Evolutionary conservation across 2,113 vertebrate genomes (phyloP), one percentile per base, ranked within the genome.

Genomic region (Carassius carassius): DNA sequence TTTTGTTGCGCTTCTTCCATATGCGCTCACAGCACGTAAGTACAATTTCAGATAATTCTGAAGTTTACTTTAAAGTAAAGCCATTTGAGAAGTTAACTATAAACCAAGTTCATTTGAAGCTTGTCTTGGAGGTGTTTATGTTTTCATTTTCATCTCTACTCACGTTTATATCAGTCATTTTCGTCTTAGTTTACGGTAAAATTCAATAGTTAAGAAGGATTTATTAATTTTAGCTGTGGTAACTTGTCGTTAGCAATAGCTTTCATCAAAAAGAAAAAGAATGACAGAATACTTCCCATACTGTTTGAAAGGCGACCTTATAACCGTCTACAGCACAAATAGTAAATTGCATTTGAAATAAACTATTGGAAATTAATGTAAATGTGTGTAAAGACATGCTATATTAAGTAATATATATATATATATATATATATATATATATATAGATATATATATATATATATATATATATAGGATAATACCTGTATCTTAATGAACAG

Each of bases 21-120:
- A 83, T 35, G 90, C 81, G 88, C 73, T 90, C 23, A 37, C 90
- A 86, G 87, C 89, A 58, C 88, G 94, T 95, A 90, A 94, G 94
- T 93, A 92, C 72, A 37, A 77, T 51, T 70, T 44, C 37, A 67
- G 9, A 2, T 21, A 7, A 19, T 19, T 47, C 19, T 79, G 2
- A 32, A 51, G 73, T 76, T 76, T 10, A 76, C 13, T 54, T 51
- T 5, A 8, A 58, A 32, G 7, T 10, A 32, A 76, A 56, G 25
- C 1, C 1, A 73, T 44, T 73, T 73, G 11, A 23, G 12, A 44
- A 14, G 9, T n/a, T n/a, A n/a, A n/a, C n/a, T n/a, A 41, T 19
- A 29, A 2, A 11, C 56, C 8, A 47, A 47, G 5, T 73, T 23
- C 12, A 47, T 25, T 23, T 73, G 47, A 73, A 47, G 5, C 12